Conservation (phyloP, 1,140 invertebrate species). For the Lepidostoma basale region DNA sequence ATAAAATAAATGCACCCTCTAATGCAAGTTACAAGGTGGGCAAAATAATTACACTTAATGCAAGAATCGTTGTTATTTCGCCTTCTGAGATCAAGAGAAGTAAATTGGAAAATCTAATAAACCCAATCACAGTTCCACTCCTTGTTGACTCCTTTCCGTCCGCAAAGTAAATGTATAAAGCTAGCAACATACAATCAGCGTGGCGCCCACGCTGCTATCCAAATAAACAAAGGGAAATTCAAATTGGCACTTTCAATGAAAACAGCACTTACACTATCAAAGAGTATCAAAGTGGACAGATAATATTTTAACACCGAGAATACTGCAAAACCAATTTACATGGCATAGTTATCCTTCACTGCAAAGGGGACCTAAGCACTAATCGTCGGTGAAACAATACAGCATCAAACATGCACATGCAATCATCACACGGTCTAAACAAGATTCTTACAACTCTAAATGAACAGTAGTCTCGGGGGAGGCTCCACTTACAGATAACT, state of each 20-base stretch:
- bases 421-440: conserved; percentile 10
- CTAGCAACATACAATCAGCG: conserved; percentile 23
- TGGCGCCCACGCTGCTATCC: neutral
- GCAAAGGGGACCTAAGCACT: conserved; percentile 6
- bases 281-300: conserved; percentile 42
- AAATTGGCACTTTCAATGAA: conserved; percentile 45
- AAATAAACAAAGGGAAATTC: conserved; percentile 36
- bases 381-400: neutral
- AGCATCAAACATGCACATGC: conserved; percentile 3
- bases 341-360: conserved; percentile 26
- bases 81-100: conserved; percentile 46
- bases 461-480: neutral
- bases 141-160: conserved; percentile 42
- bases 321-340: conserved; percentile 31
- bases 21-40: conserved; percentile 45
- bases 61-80: conserved; percentile 44
- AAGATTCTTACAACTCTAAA: conserved; percentile 7
- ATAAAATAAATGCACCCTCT: conserved; percentile 47
- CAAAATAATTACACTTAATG: conserved; percentile 33
- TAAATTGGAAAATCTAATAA: conserved; percentile 41
- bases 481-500: conserved; percentile 33
- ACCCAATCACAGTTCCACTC: conserved; percentile 42
- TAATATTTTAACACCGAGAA: conserved; percentile 35
- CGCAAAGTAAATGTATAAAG: conserved; percentile 35
- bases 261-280: conserved; percentile 36